Percentiles rank a stretch among this genome's conserved stretches.
Evolutionary conservation across 2,888 invertebrate genomes (phyloP).

Genomic region (Neoscelio sp.): DNA sequence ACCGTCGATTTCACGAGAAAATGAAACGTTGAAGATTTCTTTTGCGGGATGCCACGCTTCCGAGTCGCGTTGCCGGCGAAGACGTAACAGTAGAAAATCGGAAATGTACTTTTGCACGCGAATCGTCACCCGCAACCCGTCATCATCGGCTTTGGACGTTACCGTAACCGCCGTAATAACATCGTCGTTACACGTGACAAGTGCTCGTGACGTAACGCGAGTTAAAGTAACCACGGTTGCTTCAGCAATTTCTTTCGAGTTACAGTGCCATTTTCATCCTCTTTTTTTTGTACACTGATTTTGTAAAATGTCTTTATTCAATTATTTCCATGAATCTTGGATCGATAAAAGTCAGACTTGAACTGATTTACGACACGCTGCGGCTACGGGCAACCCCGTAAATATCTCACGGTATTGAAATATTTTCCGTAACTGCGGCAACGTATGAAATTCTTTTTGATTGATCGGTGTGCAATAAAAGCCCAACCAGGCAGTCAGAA

Average conservation of each 20-base stretch:
- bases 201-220: conserved; percentile 39
- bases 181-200: conserved; percentile 38
- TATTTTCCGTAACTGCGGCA: conserved; percentile 12
- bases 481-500: background rate
- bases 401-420: conserved; percentile 14
- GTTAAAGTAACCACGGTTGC: background rate
- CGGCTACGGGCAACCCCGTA: background rate
- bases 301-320: too few species aligned
- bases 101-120: conserved; percentile 37
- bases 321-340: background rate
- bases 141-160: conserved; percentile 29
- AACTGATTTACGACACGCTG: conserved; percentile 9
- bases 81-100: conserved; percentile 65
- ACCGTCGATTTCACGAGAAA: conserved; percentile 63
- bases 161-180: conserved; percentile 29
- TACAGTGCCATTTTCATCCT: too few species aligned
- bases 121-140: conserved; percentile 31
- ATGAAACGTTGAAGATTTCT: conserved; percentile 64
- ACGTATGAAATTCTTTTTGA: conserved; percentile 11
- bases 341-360: background rate
- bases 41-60: conserved; percentile 60
- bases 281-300: too few species aligned
- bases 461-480: conserved; percentile 27
- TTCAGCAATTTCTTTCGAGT: background rate
- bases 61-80: conserved; percentile 40